Evolutionary conservation across 2,888 invertebrate species (phyloP), one percentile per base, ranked within the genome.

Genomic region (Thymelicus acteon): DNA sequence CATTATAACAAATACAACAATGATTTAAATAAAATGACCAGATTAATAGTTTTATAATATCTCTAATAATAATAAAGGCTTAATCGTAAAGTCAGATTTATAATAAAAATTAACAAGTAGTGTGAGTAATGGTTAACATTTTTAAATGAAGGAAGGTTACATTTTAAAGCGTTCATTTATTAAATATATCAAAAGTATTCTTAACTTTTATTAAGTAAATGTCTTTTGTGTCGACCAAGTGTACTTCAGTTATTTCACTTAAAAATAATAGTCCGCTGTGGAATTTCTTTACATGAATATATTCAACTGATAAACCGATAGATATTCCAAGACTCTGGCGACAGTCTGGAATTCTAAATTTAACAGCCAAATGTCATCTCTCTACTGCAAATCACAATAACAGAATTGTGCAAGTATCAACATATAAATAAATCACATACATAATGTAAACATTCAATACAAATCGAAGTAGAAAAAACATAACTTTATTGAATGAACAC

Each of bases 21-120:
- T 91, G 91, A 89, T 93, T 92, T 93, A 92, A 92, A 93, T 89
- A 92, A 91, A 93, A 93, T 93, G 93, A 93, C 93, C 93, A 93
- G 93, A 93, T 93, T 93, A 93, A 92, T 93, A 90, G 87, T 88
- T 92, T 90, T 87, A 90, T 83, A 87, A 85, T 80, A 79, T 75
- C 84, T 89, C 90, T 92, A 89, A 91, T 89, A 89, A 90, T 89
- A 89, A 90, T 89, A 90, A 76, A 86, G 87, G 87, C 90, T 90
- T 91, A 91, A 88, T 85, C 82, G 83, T 86, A 89, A 80, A 87
- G 92, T 92, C 91, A 91, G 87, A 87, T 88, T 90, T 92, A 91
- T 87, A 88, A 87, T 88, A 87, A 91, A 87, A 87, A 88, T 86
- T 91, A 93, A 92, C 88, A 92, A 88, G 87, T 90, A 90, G 85